Percentiles rank a stretch among this genome's conserved stretches.
Evolutionary conservation across 2,888 invertebrate genomes (phyloP).

Genomic region (Lithophane ornitopus): DNA sequence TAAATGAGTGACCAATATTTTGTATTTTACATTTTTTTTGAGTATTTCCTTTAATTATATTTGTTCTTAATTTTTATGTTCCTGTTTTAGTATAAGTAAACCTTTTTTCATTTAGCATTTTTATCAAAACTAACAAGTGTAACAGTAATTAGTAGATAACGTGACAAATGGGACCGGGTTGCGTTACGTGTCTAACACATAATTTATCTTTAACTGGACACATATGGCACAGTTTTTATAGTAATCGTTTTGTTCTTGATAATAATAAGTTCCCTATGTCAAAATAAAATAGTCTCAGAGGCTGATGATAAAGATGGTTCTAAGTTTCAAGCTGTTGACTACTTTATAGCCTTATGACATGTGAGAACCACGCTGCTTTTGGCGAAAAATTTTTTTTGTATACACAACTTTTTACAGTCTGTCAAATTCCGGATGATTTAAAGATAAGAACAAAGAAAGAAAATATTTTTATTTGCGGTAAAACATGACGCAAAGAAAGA

Average conservation of each 20-base stretch:
- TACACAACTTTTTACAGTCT: too few relatives aligned
- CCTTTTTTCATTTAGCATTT: background rate
- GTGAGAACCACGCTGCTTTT: too few relatives aligned
- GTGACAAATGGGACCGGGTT: slow-evolving; percentile 62
- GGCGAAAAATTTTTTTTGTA: too few relatives aligned
- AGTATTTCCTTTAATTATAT: background rate
- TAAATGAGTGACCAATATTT: too few relatives aligned
- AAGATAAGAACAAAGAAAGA: too few relatives aligned
- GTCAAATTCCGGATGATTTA: too few relatives aligned
- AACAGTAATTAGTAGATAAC: slow-evolving; percentile 72
- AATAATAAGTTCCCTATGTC: background rate
- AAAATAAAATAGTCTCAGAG: background rate
- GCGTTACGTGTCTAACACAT: slow-evolving; percentile 61
- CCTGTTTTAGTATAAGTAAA: background rate
- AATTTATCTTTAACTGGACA: slow-evolving; percentile 60
- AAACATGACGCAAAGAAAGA: too few relatives aligned
- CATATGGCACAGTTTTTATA: slow-evolving; percentile 61
- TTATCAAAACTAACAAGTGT: slow-evolving; percentile 61
- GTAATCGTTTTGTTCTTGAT: slow-evolving; percentile 63
- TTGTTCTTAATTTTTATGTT: background rate
- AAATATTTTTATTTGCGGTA: too few relatives aligned
- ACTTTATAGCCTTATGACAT: too few relatives aligned
- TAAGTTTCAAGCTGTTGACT: background rate
- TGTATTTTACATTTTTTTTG: too few relatives aligned
- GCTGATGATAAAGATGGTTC: background rate